Percentiles rank a stretch among this genome's conserved stretches.
phyloP scores from a whole-genome alignment of 2,888 invertebrate species.

The Trichopria drosophilae region DNA sequence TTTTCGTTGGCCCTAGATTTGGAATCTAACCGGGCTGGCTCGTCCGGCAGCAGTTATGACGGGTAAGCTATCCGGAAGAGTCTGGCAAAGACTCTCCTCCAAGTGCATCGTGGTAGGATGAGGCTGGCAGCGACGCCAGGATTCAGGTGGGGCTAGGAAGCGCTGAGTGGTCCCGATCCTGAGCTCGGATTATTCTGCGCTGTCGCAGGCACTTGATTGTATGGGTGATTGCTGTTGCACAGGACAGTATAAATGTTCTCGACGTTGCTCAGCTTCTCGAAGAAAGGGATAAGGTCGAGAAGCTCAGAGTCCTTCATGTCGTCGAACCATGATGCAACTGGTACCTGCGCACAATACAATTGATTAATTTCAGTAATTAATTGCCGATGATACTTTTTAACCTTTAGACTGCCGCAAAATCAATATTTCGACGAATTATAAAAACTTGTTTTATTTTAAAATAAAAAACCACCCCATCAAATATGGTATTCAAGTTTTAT shows the following conservation, averaged over 20 bases:
- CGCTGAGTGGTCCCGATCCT: constrained; percentile 51
- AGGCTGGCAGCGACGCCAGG: constrained; percentile 53
- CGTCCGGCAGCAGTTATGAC: constrained; percentile 38
- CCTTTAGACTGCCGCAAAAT: too few relatives aligned
- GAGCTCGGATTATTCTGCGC: constrained; percentile 52
- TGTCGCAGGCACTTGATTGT: constrained; percentile 60
- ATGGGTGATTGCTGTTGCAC: constrained; percentile 88
- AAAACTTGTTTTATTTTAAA: too few relatives aligned
- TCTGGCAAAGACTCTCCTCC: constrained; percentile 49
- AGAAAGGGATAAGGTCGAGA: constrained; percentile 94
- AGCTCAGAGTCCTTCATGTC: constrained; percentile 97
- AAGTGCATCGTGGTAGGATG: constrained; percentile 51
- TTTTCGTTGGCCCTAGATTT: constrained; percentile 9
- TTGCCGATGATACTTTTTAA: too few relatives aligned
- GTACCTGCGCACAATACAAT: constrained; percentile 69
- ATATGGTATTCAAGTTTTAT: too few relatives aligned
- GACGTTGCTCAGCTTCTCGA: constrained; percentile 94
- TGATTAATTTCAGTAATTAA: too few relatives aligned
- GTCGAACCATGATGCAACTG: constrained; percentile 99
- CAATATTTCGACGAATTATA: too few relatives aligned
- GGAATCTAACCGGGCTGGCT: constrained; percentile 35
- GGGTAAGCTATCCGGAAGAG: constrained; percentile 49
- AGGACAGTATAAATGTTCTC: constrained; percentile 96
- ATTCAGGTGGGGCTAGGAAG: constrained; percentile 56
- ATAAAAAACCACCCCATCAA: too few relatives aligned